Base-by-base conservation (phyloP, 2,797 vertebrate species). In the Echiichthys vipera region DNA sequence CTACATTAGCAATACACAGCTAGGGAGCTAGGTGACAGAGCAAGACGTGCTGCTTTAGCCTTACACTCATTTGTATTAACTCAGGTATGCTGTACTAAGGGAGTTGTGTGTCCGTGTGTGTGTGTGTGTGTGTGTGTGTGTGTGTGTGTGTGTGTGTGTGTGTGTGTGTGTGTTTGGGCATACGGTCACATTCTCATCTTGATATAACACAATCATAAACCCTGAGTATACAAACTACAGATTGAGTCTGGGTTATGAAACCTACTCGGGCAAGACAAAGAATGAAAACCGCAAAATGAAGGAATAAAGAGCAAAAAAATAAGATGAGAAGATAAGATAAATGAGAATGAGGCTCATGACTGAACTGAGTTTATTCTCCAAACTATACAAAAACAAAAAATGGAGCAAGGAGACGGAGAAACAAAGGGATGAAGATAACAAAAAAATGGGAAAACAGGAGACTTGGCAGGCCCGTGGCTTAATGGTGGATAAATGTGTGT, bases 401-500 rank as follows among this genome's bases (percentile, higher is more conserved):
- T 11, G 29, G 13, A 18, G 46, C 39, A 63, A 36, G 0, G 18
- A 49, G 36, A 17, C 15, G 13, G 27, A 11, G 17, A 25, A 29
- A 36, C 15, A 39, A 42, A 27, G n/a, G 39, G 24, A 37, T 7
- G n/a, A 8, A 12, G 22, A 25, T 47, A 27, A 15, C 7, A 34
- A 32, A 30, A 30, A 30, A 30, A 30, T 7, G 32, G 6, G 13
- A 15, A 47, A 43, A 30, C 1, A 1, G 27, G 3, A 11, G 37
- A 18, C 13, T 53, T 22, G 37, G 34, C 29, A 53, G 37, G 34
- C 20, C 17, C 45, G 13, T 27, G 40, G 25, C 34, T 77, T 64
- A 71, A 59, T 71, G 36, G 53, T 49, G 54, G 47, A 68, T 37
- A 24, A 25, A 63, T 77, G 11, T 27, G 59, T 49, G 27, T 59